Conservation (phyloP, 2,797 vertebrate genomes). For the Pelodytes ibericus region DNA sequence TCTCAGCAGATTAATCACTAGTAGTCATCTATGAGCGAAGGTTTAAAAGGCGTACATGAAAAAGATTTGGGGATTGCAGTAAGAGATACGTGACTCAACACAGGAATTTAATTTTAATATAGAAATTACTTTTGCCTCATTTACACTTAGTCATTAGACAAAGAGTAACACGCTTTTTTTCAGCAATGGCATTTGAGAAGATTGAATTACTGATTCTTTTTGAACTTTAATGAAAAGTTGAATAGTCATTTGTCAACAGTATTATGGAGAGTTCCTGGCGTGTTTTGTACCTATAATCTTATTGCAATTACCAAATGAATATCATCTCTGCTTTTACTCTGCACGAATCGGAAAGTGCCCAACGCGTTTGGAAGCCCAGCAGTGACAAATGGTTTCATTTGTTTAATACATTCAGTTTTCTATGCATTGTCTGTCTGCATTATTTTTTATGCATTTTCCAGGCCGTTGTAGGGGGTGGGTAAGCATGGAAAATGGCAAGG, state of each 20-base stretch:
- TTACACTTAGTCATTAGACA: not conserved
- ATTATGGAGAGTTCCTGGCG: not conserved
- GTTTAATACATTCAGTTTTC: too few species aligned
- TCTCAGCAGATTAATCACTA: not conserved
- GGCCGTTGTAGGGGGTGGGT: too few species aligned
- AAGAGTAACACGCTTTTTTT: not conserved
- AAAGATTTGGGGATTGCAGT: not conserved
- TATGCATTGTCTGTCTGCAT: too few species aligned
- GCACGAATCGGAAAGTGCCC: not conserved
- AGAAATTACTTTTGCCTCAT: not conserved
- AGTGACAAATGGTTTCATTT: too few species aligned
- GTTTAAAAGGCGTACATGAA: not conserved
- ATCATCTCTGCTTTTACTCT: not conserved
- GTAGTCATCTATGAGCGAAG: not conserved
- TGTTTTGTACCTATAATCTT: not conserved
- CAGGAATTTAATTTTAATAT: slow-evolving; percentile 1
- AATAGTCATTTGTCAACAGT: not conserved
- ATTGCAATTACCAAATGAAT: not conserved
- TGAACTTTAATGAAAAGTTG: not conserved
- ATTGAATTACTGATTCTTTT: not conserved
- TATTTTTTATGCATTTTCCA: too few species aligned
- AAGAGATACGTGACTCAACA: not conserved
- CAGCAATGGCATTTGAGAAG: not conserved
- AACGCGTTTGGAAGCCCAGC: not conserved
- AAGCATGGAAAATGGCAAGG: too few species aligned